Base-by-base conservation (phyloP, 2,888 invertebrate species). In the Rhyacophila evoluta region DNA sequence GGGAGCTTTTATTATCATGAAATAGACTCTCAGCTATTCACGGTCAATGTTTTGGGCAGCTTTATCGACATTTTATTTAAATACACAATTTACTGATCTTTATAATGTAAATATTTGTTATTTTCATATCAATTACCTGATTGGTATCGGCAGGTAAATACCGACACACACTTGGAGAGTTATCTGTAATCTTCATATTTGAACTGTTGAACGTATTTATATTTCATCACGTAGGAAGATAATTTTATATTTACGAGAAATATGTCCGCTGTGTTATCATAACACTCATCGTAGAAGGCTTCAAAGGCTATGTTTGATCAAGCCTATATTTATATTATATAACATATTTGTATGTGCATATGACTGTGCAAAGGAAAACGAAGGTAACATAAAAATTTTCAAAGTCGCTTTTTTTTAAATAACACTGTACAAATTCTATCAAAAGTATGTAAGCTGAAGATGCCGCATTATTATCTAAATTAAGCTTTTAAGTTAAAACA, bases 61-160 rank as follows among this genome's bases (percentile, higher is more conserved):
- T 55, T 55, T 55, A 55, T 55, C 55, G 55, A 55, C 25, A 55
- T 55, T 55, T 55, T 55, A 55, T 55, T 55, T 25, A 55, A 55
- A 55, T 55, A 25, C 55, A 55, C 25, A 55, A 55, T 55, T 19
- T 8, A 55, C 25, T 8, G 55, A 55, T 55, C 55, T 55, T 55
- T 55, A 55, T 55, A 55, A 55, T 55, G 25, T 55, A 55, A 55
- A 55, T 55, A 55, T 55, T 55, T 55, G 19, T 55, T 55, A 55
- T 55, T 55, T 55, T 55, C 19, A 55, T 55, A 55, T 55, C 55
- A 55, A 55, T 25, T 55, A 55, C 55, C 1, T 8, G 55, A 55
- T 55, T 55, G 55, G 12, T 55, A 55, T 55, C 55, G 19, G n/a
- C n/a, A n/a, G n/a, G 10, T 55, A 55, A 55, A 55, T 55, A n/a